Percentiles rank a stretch among this genome's conserved stretches.
These are phyloP conservation scores for Anagyrus pseudococci DNA, from an alignment of 2,888 invertebrate species.

Conservation along the genomic window DNA sequence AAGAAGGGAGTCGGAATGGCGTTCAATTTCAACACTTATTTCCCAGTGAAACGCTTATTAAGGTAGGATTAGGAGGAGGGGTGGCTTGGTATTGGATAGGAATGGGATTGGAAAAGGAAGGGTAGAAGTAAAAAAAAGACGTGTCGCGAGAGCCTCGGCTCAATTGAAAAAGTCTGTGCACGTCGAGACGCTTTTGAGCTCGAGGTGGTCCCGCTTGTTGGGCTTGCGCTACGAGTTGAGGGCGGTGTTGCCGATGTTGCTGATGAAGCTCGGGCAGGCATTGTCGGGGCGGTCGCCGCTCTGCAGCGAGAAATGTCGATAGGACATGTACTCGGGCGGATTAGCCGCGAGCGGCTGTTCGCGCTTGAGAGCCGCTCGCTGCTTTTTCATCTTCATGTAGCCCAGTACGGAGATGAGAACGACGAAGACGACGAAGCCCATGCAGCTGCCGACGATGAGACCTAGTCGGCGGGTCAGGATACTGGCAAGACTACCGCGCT, in stretches of 20 bases:
- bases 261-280: conserved; percentile 58
- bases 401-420: conserved; percentile 83
- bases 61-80: too few species aligned
- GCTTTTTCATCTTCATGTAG: conserved; percentile 85
- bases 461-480: conserved; percentile 83
- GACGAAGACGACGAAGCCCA: conserved; percentile 86
- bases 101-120: too few species aligned
- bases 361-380: conserved; percentile 76
- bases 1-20: background rate
- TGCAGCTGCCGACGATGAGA: conserved; percentile 84
- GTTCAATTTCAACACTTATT: too few species aligned
- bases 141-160: too few species aligned
- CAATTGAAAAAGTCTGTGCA: conserved; percentile 18
- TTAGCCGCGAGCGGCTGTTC: conserved; percentile 69
- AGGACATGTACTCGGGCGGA: conserved; percentile 83
- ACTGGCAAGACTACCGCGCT: conserved; percentile 2
- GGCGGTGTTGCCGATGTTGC: conserved; percentile 56
- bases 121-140: too few species aligned
- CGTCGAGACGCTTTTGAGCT: conserved; percentile 52
- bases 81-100: too few species aligned
- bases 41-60: too few species aligned
- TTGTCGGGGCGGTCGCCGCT: conserved; percentile 66
- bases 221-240: conserved; percentile 58
- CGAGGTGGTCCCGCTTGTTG: conserved; percentile 46
- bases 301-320: conserved; percentile 75